Evolutionary conservation across 2,888 invertebrate species (phyloP), one percentile per base, ranked within the genome.

Genomic region (Drosophila paramelanica): DNA sequence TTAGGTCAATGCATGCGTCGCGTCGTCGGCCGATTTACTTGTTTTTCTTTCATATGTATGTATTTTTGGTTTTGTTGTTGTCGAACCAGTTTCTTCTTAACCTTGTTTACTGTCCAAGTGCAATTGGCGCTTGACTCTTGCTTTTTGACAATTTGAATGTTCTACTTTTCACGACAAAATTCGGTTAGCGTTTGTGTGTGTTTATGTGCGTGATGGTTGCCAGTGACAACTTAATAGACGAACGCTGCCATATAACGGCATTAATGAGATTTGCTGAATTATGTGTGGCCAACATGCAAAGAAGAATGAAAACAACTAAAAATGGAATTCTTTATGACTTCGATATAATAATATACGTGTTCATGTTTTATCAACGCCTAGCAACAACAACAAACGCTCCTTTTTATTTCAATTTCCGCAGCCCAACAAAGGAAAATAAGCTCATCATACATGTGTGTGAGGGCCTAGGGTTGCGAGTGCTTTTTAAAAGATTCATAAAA

Each of bases 31-130:
- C 69, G 57, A 69, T 72, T 72, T 56, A 69, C 60, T 73, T 65
- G 62, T 60, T 72, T 74, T 66, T 59, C 58, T 60, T 52, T 42
- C 20, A 64, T 60, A 50, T 58, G 45, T 58, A 51, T 65, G 45
- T 58, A 51, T 65, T 47, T 60, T 67, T 57, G 56, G 67, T 67
- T 68, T 53, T 59, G 66, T 58, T 61, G 60, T 69, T 71, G 67
- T 6, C 78, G 84, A 87, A 87, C 85, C 85, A 85, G 85, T 85
- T 85, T 87, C 66, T 78, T 85, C 66, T 80, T 85, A 84, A 85
- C 85, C 85, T 85, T 85, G 87, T 85, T 85, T 85, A 67, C 69
- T 71, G 60, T 74, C 71, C 83, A 86, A 84, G 79, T 84, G 86
- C 86, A 84, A 77, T 75, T 73, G 79, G 52, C 67, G 74, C 67